Evolutionary conservation across 2,113 vertebrate genomes (phyloP).

Genomic region (Salvelinus alpinus): DNA sequence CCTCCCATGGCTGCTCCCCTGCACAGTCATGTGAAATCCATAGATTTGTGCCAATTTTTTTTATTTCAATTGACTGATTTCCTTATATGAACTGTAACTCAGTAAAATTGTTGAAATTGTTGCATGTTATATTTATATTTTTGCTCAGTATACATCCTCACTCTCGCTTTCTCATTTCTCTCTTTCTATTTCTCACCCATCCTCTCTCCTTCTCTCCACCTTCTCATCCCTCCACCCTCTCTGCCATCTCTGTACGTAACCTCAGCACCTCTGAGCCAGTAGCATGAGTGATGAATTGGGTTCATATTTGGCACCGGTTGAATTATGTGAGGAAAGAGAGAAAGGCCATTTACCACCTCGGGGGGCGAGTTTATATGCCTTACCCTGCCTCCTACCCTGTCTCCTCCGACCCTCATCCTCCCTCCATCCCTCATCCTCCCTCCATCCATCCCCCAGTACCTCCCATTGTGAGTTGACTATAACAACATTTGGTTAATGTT

Average conservation of each 20-base stretch:
- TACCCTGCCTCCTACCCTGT: constrained; percentile 6
- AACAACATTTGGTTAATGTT: constrained; percentile 84
- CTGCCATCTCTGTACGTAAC: constrained; percentile 26
- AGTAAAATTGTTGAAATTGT: no score
- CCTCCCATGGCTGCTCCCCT: no score
- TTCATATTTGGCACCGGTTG: constrained; percentile 31
- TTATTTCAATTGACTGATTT: no score
- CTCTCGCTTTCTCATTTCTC: constrained; percentile 37
- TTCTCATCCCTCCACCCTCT: constrained; percentile 9
- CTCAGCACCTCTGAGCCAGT: constrained; percentile 27
- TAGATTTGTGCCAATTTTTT: no score
- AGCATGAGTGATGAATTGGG: constrained; percentile 39
- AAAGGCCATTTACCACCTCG: constrained; percentile 40
- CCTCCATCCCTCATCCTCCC: constrained; percentile 23
- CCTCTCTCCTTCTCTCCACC: not conserved
- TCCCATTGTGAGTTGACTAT: constrained; percentile 49
- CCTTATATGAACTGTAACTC: no score
- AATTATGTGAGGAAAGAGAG: constrained; percentile 45
- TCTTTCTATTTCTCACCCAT: not conserved
- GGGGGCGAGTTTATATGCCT: constrained; percentile 28
- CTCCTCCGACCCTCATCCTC: constrained; percentile 24
- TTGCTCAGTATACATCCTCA: constrained; percentile 53
- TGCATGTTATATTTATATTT: no score
- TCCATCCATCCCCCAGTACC: constrained; percentile 5
- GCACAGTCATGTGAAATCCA: no score